Evolutionary conservation across 2,113 vertebrate species (phyloP), one percentile per base, ranked within the genome.

Genomic region (Pollachius pollachius): DNA sequence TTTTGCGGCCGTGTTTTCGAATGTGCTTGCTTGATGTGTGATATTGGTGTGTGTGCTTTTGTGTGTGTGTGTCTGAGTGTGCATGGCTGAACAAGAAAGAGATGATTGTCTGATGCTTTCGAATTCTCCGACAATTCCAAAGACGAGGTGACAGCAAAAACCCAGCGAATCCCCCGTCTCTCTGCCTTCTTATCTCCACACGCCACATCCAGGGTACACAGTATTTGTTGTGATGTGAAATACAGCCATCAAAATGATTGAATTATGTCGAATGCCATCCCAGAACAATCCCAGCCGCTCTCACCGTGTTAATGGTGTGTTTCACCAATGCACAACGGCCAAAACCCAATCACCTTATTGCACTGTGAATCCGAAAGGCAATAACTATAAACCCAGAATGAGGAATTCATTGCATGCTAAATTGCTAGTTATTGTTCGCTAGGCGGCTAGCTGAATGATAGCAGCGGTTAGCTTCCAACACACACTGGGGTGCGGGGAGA

Each of bases 371-470:
- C 72, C 67, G 63, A 80, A 69, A 79, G 79, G 85, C 78, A 87
- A 87, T 88, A 75, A 87, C 84, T 85, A 84, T 78, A 85, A 85
- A 81, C 82, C 85, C 82, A 78, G 68, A 74, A 64, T 65, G 75
- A 80, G 77, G 84, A 77, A 59, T 71, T 66, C 61, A 62, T 80
- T 80, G 81, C 83, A 89, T 84, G 80, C 77, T 79, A 84, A 84
- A 90, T 88, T 79, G 76, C 15, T 81, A 71, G 79, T 84, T 81
- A 82, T 77, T 72, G 77, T 83, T 86, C 85, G 87, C 87, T 84
- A 75, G 78, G 71, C 11, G 27, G 11, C 68, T 54, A 68, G 77
- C 81, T 83, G 82, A 85, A 84, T 87, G 80, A 90, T 85, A 77
- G 75, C 57, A 67, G 81, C 84, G 84, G 74, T 86, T 73, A 69